phyloP scores from a whole-genome alignment of 1,140 invertebrate genomes.

The Lepidostoma basale region DNA sequence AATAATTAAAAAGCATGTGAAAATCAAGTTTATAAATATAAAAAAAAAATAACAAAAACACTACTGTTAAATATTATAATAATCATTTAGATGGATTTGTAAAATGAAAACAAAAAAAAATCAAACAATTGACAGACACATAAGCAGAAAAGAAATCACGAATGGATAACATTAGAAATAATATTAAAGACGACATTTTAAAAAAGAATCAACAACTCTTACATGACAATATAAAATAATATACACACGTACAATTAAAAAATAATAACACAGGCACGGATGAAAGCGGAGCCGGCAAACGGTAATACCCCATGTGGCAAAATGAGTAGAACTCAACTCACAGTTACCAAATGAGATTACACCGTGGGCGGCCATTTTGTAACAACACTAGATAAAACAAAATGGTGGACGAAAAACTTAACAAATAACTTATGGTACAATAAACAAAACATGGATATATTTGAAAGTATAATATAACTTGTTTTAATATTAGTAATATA shows the following conservation, averaged over 20 bases:
- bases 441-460: not conserved
- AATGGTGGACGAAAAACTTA: slow-evolving; percentile 11
- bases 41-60: no score
- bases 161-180: no score
- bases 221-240: slow-evolving; percentile 39
- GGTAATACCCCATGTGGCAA: slow-evolving; percentile 75
- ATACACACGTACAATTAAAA: slow-evolving; percentile 35
- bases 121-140: no score
- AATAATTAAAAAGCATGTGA: no score
- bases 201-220: slow-evolving; percentile 43
- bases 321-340: slow-evolving; percentile 67
- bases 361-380: slow-evolving; percentile 47
- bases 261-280: slow-evolving; percentile 43
- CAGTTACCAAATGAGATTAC: slow-evolving; percentile 94
- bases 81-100: no score
- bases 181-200: no score
- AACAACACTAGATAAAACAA: slow-evolving; percentile 22
- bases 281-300: slow-evolving; percentile 48
- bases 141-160: no score
- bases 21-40: no score
- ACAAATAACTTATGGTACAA: not conserved
- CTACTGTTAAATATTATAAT: no score
- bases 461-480: no score
- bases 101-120: no score
- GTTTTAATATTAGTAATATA: no score